A percentile compares a stretch with the other conserved stretches of the same genome.
These are phyloP conservation scores for Erynnis tages DNA, from an alignment of 2,888 invertebrate species.

Conservation along the genomic window DNA sequence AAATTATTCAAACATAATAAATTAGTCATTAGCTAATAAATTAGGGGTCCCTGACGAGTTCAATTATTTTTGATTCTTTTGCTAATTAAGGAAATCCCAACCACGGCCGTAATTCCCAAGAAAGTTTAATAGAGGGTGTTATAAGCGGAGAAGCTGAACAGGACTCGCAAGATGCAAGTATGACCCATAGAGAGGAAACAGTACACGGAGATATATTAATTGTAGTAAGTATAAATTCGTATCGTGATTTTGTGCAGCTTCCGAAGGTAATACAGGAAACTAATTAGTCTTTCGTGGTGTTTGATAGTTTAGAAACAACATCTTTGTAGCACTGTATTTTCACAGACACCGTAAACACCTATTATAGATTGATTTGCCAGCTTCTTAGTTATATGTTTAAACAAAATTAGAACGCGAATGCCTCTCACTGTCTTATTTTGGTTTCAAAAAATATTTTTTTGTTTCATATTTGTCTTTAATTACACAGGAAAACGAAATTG, in stretches of 20 bases:
- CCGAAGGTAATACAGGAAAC: slow-evolving; percentile 67
- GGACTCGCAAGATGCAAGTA: slow-evolving; percentile 76
- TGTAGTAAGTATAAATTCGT: slow-evolving; percentile 72
- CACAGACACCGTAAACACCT: slow-evolving; percentile 68
- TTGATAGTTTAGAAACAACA: slow-evolving; percentile 62
- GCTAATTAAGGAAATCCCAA: slow-evolving; percentile 77
- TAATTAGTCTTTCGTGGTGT: slow-evolving; percentile 72
- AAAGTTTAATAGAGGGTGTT: slow-evolving; percentile 76
- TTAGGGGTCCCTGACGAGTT: slow-evolving; percentile 76
- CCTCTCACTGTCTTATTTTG: slow-evolving; percentile 39
- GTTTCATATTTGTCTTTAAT: slow-evolving; percentile 26
- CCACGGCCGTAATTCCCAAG: slow-evolving; percentile 69
- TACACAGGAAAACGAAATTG: slow-evolving; percentile 77
- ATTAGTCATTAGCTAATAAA: slow-evolving; percentile 48
- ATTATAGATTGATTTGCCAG: slow-evolving; percentile 74
- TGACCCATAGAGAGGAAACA: slow-evolving; percentile 60
- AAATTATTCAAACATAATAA: slow-evolving; percentile 63
- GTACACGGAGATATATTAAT: slow-evolving; percentile 64
- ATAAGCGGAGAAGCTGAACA: slow-evolving; percentile 71
- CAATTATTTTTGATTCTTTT: slow-evolving; percentile 79
- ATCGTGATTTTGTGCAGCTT: slow-evolving; percentile 34
- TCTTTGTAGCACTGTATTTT: slow-evolving; percentile 69
- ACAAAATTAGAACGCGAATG: slow-evolving; percentile 52
- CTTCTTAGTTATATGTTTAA: slow-evolving; percentile 68
- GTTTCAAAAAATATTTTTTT: background rate